These are phyloP conservation scores for Carassius auratus DNA, from an alignment of 2,113 vertebrate species.

Conservation along the genomic window DNA sequence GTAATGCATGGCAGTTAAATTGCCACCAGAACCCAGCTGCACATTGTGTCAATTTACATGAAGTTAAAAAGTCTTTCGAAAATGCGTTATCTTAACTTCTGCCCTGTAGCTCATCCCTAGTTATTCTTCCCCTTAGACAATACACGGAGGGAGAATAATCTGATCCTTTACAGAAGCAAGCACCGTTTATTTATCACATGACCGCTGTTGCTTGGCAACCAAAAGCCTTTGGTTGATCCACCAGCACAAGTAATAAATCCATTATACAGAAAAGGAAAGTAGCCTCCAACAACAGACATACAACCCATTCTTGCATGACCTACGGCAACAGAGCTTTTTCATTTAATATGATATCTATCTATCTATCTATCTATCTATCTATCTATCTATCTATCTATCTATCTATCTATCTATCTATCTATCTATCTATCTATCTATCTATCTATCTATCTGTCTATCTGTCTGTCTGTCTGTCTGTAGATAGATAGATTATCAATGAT, in stretches of 20 bases:
- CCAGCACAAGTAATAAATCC: slow-evolving; percentile 50
- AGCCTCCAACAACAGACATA: slow-evolving; percentile 8
- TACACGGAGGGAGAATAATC: slow-evolving; percentile 38
- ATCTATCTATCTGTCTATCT: neutral
- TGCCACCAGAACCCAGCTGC: neutral
- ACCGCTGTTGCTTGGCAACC: slow-evolving; percentile 54
- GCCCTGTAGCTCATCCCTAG: neutral
- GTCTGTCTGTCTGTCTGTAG: neutral
- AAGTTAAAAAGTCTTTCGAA: slow-evolving; percentile 6
- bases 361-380: too few species aligned
- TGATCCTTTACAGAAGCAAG: slow-evolving; percentile 36
- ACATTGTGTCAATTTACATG: neutral
- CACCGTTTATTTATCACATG: slow-evolving; percentile 49
- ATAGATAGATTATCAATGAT: slow-evolving; percentile 5
- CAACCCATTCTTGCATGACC: neutral
- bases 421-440: neutral
- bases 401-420: too few species aligned
- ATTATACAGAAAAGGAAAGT: slow-evolving; percentile 48
- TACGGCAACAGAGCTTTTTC: too few species aligned
- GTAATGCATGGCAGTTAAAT: slow-evolving; percentile 1
- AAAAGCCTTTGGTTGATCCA: slow-evolving; percentile 46
- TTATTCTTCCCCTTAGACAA: slow-evolving; percentile 24
- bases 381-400: too few species aligned
- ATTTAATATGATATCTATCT: too few species aligned
- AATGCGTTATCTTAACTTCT: slow-evolving; percentile 33